phyloP scores from a whole-genome alignment of 2,113 vertebrate species.

The Paraplagusia blochii region DNA sequence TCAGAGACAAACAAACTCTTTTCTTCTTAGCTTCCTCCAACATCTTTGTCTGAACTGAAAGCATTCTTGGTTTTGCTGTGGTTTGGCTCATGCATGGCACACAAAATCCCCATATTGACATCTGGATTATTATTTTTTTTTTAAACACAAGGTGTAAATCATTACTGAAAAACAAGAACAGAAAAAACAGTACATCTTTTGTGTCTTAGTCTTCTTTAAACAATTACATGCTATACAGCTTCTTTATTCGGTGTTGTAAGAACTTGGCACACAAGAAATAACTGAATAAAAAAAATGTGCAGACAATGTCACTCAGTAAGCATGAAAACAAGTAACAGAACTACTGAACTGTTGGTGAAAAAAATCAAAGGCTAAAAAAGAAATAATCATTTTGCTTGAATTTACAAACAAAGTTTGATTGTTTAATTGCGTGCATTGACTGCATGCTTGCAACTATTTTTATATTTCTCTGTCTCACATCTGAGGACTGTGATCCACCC shows the following conservation, averaged over 20 bases:
- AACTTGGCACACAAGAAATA: no score
- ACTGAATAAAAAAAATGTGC: not conserved
- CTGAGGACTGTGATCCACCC: no score
- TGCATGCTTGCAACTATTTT: not conserved
- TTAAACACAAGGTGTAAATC: not conserved
- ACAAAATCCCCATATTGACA: conserved; percentile 2
- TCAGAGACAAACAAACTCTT: conserved; percentile 22
- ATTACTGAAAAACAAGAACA: no score
- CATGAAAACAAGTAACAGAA: not conserved
- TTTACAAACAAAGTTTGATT: not conserved
- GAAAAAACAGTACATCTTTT: conserved; percentile 8
- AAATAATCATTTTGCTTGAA: not conserved
- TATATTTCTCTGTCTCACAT: no score
- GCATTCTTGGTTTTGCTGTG: conserved; percentile 47
- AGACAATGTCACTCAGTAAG: not conserved
- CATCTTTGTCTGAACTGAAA: not conserved
- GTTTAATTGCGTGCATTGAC: not conserved
- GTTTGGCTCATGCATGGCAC: conserved; percentile 20
- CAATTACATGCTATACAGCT: no score
- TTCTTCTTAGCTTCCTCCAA: not conserved
- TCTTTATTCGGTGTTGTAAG: no score
- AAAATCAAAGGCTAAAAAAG: not conserved
- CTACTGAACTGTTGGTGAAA: not conserved
- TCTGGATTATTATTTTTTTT: not conserved
- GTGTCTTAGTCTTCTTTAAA: conserved; percentile 4